A percentile compares a stretch with the other conserved stretches of the same genome.
Conservation (phyloP, 2,797 vertebrate genomes). For the Gymnoscopelus microlampas region DNA sequence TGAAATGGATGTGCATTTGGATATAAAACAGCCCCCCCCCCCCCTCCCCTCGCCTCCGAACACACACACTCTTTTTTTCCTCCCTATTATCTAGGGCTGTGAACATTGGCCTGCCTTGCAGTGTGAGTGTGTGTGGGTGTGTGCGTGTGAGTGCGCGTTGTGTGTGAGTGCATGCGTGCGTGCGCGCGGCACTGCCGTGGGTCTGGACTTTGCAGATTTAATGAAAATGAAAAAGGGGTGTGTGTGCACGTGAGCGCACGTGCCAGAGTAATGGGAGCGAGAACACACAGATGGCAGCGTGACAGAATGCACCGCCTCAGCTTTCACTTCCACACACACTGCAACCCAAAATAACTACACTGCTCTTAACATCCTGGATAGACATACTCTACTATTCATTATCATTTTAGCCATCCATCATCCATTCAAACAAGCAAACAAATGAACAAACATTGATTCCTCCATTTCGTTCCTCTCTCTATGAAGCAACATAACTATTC, state of each 20-base stretch:
- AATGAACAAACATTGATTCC: no score
- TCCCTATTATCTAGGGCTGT: no score
- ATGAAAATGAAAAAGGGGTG: slow-evolving; percentile 15
- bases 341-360: slow-evolving; percentile 9
- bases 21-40: no score
- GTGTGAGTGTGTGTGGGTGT: no score
- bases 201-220: slow-evolving; percentile 10
- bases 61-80: no score
- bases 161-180: not conserved
- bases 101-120: no score
- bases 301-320: slow-evolving; percentile 14
- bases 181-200: not conserved
- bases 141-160: not conserved
- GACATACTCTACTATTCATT: no score
- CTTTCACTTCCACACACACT: slow-evolving; percentile 3
- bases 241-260: slow-evolving; percentile 17
- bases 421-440: no score
- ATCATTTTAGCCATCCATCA: slow-evolving; percentile 1
- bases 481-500: no score
- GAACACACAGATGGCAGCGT: slow-evolving; percentile 49
- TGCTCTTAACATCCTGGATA: not conserved
- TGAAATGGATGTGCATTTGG: no score
- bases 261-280: slow-evolving; percentile 25
- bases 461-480: not conserved
- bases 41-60: no score